phyloP scores from a whole-genome alignment of 2,888 invertebrate genomes.

The Leptogaster cylindrica region DNA sequence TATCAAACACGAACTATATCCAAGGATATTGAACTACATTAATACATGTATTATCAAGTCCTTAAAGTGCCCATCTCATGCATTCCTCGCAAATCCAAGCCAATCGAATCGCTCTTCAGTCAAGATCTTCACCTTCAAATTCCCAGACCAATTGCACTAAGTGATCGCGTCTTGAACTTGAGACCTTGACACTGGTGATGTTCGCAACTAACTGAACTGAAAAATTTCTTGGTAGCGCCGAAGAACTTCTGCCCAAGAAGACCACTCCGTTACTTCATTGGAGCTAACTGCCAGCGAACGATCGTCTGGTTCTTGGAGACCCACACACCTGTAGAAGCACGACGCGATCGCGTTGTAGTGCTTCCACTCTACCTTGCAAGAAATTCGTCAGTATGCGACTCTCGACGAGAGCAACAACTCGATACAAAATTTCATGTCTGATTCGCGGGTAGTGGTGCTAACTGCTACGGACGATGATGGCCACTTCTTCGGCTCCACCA shows the following conservation, averaged over 20 bases:
- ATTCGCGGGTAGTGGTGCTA: slow-evolving; percentile 11
- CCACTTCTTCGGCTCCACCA: slow-evolving; percentile 28
- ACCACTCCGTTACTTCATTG: slow-evolving; percentile 8
- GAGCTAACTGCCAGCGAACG: slow-evolving; percentile 1
- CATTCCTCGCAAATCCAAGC: neutral
- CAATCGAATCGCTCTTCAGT: neutral
- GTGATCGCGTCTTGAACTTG: slow-evolving; percentile 50
- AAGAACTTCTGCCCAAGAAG: slow-evolving; percentile 26
- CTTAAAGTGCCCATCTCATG: neutral
- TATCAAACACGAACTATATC: no score
- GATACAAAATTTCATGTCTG: neutral
- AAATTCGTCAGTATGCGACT: slow-evolving; percentile 9
- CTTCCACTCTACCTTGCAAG: slow-evolving; percentile 4
- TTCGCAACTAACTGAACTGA: slow-evolving; percentile 59
- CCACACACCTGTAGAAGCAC: slow-evolving; percentile 20
- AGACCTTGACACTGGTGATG: slow-evolving; percentile 64
- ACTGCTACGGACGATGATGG: slow-evolving; percentile 25
- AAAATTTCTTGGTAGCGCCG: slow-evolving; percentile 23
- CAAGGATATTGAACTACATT: no score
- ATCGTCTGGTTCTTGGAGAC: neutral
- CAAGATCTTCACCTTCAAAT: neutral
- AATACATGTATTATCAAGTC: neutral
- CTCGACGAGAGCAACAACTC: slow-evolving; percentile 9
- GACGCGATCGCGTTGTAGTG: slow-evolving; percentile 18
- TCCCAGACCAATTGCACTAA: slow-evolving; percentile 2